Evolutionary conservation across 2,888 invertebrate genomes (phyloP).

Genomic region (Coenonympha arcania): DNA sequence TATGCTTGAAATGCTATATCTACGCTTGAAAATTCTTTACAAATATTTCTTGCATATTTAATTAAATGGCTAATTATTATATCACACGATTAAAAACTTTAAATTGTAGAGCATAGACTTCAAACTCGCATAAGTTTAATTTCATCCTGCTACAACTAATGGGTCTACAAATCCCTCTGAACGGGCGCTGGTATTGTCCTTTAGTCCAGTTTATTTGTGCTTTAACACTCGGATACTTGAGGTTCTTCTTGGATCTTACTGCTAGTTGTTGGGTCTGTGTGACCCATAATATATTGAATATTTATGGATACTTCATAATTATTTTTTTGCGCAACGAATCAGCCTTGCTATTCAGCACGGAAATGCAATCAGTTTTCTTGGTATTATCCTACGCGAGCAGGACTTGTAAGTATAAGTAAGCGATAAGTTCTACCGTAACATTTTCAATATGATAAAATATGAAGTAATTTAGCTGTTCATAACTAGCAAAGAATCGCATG

Average conservation of each 20-base stretch:
- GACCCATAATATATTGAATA: background rate
- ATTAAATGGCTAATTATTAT: constrained; percentile 33
- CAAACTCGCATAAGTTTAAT: background rate
- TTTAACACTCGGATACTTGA: constrained; percentile 35
- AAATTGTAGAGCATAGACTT: background rate
- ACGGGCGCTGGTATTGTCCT: constrained; percentile 66
- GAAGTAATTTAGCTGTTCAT: no score
- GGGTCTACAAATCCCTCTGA: constrained; percentile 66
- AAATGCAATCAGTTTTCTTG: no score
- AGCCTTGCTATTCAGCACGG: no score
- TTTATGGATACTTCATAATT: no score
- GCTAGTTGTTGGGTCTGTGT: background rate
- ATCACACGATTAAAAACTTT: background rate
- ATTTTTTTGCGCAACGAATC: no score
- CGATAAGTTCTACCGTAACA: no score
- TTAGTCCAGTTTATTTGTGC: constrained; percentile 57
- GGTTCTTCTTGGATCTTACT: constrained; percentile 39
- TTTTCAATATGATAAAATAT: no score
- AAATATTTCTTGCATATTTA: constrained; percentile 39
- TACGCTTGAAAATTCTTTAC: constrained; percentile 40
- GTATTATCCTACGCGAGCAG: no score
- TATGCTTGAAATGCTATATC: no score
- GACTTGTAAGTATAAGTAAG: no score
- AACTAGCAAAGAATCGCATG: no score
- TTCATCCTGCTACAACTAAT: constrained; percentile 44